Evolutionary conservation across 2,113 vertebrate species (phyloP), one percentile per base, ranked within the genome.

Genomic region (Pardalotus punctatus): DNA sequence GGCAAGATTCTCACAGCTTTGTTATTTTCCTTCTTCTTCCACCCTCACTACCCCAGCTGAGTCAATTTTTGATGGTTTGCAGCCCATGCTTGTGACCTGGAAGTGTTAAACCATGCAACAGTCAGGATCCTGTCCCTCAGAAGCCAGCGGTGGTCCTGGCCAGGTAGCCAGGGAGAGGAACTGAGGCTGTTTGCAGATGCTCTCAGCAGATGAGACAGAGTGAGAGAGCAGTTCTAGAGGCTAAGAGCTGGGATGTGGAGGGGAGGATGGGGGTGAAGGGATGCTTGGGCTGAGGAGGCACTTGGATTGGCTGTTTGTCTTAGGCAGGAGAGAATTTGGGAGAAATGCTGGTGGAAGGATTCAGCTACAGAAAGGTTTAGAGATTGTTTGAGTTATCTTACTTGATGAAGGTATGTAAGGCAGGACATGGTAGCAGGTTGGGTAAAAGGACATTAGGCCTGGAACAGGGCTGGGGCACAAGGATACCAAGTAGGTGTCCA

Each of bases 381-480:
- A 82, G 9, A 21, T 81, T 72, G 16, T 70, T 92, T 83, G 29
- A 88, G 58, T 62, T 70, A 45, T 36, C 53, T 74, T 42, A 42
- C 18, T 47, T 67, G 31, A 58, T 67, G 35, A 6, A 27, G 2
- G 2, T 27, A 4, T 27, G 11, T 73, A 77, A 88, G 47, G 51
- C 18, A 77, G 27, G 29, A 66, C 21, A 18, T 9, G 10, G 29
- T 31, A 38, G 69, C 0, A 7, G 11, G 6, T 1, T 65, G 42
- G 18, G 31, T 27, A 62, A 70, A 42, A 71, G 23, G 29, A 31
- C 1, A 3, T 42, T 25, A 48, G 12, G 42, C 61, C 62, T 70
- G 64, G 11, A 38, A 42, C 1, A 2, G 42, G 50, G 5, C 29
- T 51, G 40, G 45, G 33, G 8, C n/a, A 45, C 0, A 0, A 13